A percentile compares a stretch with the other conserved stretches of the same genome.
These are phyloP conservation scores for Athalia rosae DNA, from an alignment of 2,888 invertebrate genomes.

Conservation along the genomic window DNA sequence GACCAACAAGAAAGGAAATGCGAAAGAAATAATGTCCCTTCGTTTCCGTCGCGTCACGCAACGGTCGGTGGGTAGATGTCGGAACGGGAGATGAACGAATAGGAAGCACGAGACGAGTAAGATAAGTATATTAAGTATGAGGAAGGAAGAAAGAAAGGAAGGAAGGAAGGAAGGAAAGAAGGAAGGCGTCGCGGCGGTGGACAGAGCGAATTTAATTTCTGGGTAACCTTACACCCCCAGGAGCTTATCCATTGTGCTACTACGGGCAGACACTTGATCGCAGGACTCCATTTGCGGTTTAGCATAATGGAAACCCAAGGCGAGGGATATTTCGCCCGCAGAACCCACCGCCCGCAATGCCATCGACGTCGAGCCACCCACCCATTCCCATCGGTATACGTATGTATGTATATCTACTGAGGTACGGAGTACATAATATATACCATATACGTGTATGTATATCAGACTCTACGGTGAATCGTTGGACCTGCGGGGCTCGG, in stretches of 20 bases:
- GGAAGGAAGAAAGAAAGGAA: background rate
- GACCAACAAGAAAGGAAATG: background rate
- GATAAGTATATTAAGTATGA: too few species aligned
- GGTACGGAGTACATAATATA: too few species aligned
- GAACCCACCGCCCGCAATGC: constrained; percentile 38
- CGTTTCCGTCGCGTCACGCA: too few species aligned
- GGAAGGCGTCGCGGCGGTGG: constrained; percentile 6
- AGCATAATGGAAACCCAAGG: constrained; percentile 73
- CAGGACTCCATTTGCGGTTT: constrained; percentile 74
- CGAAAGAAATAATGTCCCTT: background rate
- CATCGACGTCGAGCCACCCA: constrained; percentile 2
- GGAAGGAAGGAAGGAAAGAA: background rate
- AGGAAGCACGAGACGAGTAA: background rate
- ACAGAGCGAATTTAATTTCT: constrained; percentile 69
- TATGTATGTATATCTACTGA: background rate
- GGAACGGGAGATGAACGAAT: background rate
- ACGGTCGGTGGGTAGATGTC: background rate
- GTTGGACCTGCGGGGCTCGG: constrained; percentile 45
- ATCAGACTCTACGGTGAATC: background rate
- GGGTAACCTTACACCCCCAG: constrained; percentile 72
- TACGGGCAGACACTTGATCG: constrained; percentile 71
- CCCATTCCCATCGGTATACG: background rate
- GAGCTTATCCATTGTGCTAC: constrained; percentile 67
- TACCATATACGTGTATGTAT: too few species aligned
- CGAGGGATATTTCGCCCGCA: constrained; percentile 50